These are phyloP conservation scores for Stegophylla sp. DNA, from an alignment of 2,888 invertebrate genomes.

Conservation along the genomic window DNA sequence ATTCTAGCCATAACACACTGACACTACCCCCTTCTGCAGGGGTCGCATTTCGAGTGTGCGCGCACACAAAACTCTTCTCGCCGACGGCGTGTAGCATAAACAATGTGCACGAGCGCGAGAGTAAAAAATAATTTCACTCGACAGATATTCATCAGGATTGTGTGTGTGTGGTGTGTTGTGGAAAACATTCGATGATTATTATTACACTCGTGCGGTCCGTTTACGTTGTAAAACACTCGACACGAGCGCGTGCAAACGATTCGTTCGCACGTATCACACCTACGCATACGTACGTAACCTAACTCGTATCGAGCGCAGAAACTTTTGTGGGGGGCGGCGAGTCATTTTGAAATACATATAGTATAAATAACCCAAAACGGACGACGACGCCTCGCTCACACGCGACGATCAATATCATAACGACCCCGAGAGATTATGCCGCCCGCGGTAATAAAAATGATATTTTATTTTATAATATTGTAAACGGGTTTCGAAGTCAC, in stretches of 20 bases:
- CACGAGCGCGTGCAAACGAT: not conserved
- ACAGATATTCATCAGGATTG: slow-evolving; percentile 14
- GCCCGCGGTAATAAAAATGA: no score
- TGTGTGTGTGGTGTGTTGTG: slow-evolving; percentile 12
- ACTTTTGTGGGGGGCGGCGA: not conserved
- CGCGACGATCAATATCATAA: not conserved
- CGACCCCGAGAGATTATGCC: not conserved
- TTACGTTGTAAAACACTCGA: slow-evolving; percentile 40
- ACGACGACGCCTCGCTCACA: no score
- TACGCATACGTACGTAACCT: not conserved
- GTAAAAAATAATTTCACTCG: slow-evolving; percentile 19
- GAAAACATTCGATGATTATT: slow-evolving; percentile 38
- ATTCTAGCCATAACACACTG: not conserved
- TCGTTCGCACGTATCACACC: not conserved
- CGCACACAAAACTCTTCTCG: not conserved
- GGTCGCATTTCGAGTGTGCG: slow-evolving; percentile 31
- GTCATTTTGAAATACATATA: not conserved
- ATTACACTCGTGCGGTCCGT: slow-evolving; percentile 28
- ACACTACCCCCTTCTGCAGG: slow-evolving; percentile 26
- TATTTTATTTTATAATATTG: no score
- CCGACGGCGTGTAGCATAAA: slow-evolving; percentile 25
- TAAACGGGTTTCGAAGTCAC: no score
- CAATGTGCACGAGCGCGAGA: not conserved
- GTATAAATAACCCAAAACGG: not conserved
- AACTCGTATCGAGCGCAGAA: no score